phyloP scores from a whole-genome alignment of 2,888 invertebrate species.

The Julus scandinavius region DNA sequence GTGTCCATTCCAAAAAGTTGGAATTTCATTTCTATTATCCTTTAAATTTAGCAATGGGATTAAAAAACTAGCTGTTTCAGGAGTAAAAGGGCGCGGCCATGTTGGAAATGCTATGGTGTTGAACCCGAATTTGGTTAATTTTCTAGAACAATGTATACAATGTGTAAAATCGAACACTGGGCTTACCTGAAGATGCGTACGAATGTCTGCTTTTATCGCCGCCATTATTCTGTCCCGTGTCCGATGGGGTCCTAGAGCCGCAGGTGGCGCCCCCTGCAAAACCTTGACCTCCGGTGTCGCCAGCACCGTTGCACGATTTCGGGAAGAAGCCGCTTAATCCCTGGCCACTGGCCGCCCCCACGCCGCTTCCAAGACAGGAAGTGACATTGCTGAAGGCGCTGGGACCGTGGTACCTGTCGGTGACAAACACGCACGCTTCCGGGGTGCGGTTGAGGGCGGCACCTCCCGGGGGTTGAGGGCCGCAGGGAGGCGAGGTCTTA shows the following conservation, averaged over 20 bases:
- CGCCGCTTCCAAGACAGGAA: constrained; percentile 47
- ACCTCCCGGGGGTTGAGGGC: neutral
- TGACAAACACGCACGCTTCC: constrained; percentile 51
- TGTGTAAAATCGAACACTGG: neutral
- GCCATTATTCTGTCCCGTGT: constrained; percentile 21
- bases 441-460: constrained; percentile 1
- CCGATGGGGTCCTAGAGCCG: neutral
- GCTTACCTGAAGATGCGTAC: constrained; percentile 39
- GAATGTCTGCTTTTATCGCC: constrained; percentile 43
- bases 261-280: constrained; percentile 12
- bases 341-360: neutral
- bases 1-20: too few relatives aligned
- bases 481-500: neutral
- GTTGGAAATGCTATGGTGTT: too few relatives aligned
- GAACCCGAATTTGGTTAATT: too few relatives aligned
- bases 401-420: constrained; percentile 52
- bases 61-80: too few relatives aligned
- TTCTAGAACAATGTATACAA: too few relatives aligned
- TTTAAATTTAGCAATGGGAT: too few relatives aligned
- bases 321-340: constrained; percentile 11
- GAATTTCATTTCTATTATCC: too few relatives aligned
- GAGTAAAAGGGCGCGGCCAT: too few relatives aligned
- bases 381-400: constrained; percentile 53
- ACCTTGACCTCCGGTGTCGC: neutral
- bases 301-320: constrained; percentile 34